These are phyloP conservation scores for Chaenodraco wilsoni DNA, from an alignment of 2,797 vertebrate species.

Conservation along the genomic window DNA sequence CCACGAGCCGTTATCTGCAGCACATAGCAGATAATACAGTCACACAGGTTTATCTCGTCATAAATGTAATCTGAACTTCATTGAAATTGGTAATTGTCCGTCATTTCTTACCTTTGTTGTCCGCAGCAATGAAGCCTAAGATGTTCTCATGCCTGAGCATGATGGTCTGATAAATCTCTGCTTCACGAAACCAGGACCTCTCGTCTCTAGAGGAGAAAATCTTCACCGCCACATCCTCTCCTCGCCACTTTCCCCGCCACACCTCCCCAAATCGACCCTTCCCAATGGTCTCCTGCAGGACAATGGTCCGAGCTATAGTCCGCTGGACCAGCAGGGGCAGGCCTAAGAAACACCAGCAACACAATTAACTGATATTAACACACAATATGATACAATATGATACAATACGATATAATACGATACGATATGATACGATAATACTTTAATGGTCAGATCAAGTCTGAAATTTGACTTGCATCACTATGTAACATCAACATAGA, in stretches of 20 bases:
- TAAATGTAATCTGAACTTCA: not conserved
- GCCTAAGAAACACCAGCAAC: conserved; percentile 76
- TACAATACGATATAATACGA: too few species aligned
- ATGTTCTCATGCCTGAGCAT: conserved; percentile 98
- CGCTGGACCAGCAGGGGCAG: conserved; percentile 95
- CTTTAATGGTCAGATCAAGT: too few species aligned
- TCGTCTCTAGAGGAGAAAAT: conserved; percentile 98
- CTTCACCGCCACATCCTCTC: conserved; percentile 97
- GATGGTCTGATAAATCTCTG: conserved; percentile 97
- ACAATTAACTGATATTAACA: not conserved
- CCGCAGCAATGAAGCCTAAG: conserved; percentile 96
- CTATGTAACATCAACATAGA: too few species aligned
- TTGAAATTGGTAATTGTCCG: not conserved
- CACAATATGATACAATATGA: too few species aligned
- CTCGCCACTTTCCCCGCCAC: conserved; percentile 95
- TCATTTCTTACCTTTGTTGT: conserved; percentile 91
- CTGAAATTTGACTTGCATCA: too few species aligned
- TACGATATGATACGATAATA: too few species aligned
- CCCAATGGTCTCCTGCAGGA: conserved; percentile 94
- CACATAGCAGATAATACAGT: conserved; percentile 16
- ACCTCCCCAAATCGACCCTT: conserved; percentile 97
- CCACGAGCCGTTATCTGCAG: conserved; percentile 94
- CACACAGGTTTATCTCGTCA: not conserved
- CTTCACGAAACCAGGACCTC: conserved; percentile 96
- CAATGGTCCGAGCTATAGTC: conserved; percentile 95